Evolutionary conservation across 2,888 invertebrate species (phyloP).

Genomic region (Entomobrya proxima): DNA sequence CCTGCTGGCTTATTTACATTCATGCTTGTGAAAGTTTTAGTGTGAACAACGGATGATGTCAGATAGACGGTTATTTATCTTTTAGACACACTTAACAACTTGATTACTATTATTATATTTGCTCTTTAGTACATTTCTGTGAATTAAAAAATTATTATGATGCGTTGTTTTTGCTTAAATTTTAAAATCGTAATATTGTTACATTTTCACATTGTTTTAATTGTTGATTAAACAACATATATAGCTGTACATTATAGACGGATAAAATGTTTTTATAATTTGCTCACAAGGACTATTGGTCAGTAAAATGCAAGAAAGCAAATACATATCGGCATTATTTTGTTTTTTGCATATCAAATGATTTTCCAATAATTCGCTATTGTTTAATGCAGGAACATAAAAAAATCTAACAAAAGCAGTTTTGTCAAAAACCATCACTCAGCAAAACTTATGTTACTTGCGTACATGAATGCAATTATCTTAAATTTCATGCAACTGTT

Average conservation of each 20-base stretch:
- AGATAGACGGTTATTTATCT: constrained; percentile 9
- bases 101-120: constrained; percentile 22
- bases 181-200: too few relatives aligned
- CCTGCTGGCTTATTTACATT: neutral
- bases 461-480: too few relatives aligned
- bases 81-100: constrained; percentile 10
- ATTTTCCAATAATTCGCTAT: neutral
- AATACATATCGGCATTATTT: neutral
- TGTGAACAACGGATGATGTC: constrained; percentile 21
- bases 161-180: neutral
- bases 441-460: too few relatives aligned
- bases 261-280: too few relatives aligned
- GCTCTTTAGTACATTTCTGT: constrained; percentile 4
- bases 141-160: neutral
- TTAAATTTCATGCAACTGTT: too few relatives aligned
- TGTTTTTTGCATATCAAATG: neutral
- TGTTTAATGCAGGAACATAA: neutral
- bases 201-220: too few relatives aligned
- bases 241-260: too few relatives aligned
- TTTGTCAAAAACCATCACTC: too few relatives aligned
- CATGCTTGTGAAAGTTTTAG: constrained; percentile 7
- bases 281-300: too few relatives aligned
- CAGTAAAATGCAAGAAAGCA: constrained; percentile 3
- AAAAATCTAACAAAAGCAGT: too few relatives aligned
- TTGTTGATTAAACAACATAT: too few relatives aligned